Percentiles rank a stretch among this genome's conserved stretches.
Evolutionary conservation across 2,888 invertebrate genomes (phyloP).

Genomic region (Rhaphigaster nebulosa): DNA sequence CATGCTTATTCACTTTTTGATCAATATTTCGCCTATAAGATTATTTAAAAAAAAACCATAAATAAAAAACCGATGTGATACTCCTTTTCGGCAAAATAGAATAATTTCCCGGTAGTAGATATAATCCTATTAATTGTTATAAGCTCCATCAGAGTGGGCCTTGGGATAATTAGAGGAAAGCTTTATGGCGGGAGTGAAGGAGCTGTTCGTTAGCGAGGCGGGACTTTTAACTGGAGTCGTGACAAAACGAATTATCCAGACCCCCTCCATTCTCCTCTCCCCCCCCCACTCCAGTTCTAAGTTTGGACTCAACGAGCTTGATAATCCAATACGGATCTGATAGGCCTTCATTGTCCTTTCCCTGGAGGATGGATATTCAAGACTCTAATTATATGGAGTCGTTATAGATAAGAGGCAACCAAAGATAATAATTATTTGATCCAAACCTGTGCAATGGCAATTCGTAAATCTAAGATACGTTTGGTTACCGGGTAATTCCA

Average conservation of each 20-base stretch:
- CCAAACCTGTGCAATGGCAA: background rate
- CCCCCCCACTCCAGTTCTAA: background rate
- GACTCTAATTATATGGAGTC: background rate
- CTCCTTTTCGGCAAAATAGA: background rate
- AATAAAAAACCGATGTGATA: too few species aligned
- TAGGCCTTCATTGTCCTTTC: background rate
- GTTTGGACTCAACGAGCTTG: background rate
- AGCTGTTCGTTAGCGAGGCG: constrained; percentile 1
- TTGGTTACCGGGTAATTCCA: too few species aligned
- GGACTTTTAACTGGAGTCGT: constrained; percentile 1
- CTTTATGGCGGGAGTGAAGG: background rate
- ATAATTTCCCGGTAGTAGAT: background rate
- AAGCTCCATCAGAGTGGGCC: background rate
- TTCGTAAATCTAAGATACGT: too few species aligned
- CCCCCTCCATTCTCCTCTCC: background rate
- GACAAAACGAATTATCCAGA: background rate
- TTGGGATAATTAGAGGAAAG: background rate
- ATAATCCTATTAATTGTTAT: background rate
- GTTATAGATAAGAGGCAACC: background rate
- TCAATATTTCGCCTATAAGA: too few species aligned
- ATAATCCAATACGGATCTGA: background rate
- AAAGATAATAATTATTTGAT: background rate
- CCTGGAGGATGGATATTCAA: background rate
- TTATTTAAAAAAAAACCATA: too few species aligned
- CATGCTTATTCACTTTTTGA: too few species aligned